A percentile compares a stretch with the other conserved stretches of the same genome.
Evolutionary conservation across 1,140 invertebrate species (phyloP).

Genomic region (Globodera rostochiensis): DNA sequence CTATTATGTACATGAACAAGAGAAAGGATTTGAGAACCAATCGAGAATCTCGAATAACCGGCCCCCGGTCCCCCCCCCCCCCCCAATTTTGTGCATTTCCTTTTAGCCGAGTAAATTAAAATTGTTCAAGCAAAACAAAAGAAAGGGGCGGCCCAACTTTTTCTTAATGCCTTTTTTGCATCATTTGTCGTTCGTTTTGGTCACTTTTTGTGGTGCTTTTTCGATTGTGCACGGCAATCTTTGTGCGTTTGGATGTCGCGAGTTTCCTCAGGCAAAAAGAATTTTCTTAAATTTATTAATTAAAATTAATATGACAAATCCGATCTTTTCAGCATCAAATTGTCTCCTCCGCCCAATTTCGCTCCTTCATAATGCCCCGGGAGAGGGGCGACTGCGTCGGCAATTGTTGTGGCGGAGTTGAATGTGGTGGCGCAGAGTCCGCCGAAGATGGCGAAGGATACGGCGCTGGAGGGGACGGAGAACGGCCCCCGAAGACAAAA

Average conservation of each 20-base stretch:
- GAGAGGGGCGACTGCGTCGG: not conserved
- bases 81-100: too few species aligned
- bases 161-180: not conserved
- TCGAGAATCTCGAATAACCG: too few species aligned
- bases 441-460: not conserved
- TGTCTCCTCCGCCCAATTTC: constrained; percentile 22
- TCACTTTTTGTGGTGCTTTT: not conserved
- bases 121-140: too few species aligned
- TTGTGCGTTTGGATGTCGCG: constrained; percentile 25
- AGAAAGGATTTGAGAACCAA: too few species aligned
- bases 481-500: not conserved
- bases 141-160: too few species aligned
- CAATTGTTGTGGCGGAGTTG: not conserved
- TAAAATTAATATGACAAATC: not conserved
- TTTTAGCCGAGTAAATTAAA: too few species aligned
- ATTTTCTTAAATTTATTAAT: too few species aligned
- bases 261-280: not conserved
- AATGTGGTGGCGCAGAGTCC: not conserved
- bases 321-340: constrained; percentile 17
- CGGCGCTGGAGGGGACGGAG: not conserved
- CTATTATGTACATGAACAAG: too few species aligned
- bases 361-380: constrained; percentile 24
- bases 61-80: too few species aligned
- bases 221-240: not conserved
- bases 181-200: not conserved